Base-by-base conservation (phyloP, 2,888 invertebrate genomes). In the Agonopterix heracliana region DNA sequence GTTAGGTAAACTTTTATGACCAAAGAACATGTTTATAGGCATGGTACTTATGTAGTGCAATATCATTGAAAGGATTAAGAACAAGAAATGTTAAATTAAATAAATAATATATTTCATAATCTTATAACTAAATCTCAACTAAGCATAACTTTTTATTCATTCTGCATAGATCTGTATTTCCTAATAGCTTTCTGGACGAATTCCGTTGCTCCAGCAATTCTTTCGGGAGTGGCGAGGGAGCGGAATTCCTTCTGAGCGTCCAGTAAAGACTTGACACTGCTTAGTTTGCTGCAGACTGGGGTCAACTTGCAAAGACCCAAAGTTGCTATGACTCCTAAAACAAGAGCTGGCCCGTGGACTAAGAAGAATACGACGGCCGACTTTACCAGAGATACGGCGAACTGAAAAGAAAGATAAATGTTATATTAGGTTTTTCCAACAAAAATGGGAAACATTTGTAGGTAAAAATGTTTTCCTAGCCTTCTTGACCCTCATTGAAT, bases 261-360 rank as follows among this genome's bases (percentile, higher is more conserved):
- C 1, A 63, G 47, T 2, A 68, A 41, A 2, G 67, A 63, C 13
- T 83, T 66, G 10, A 84, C 78, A 17, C 69, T 63, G 52, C 89
- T 84, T 1, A 79, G 71, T 50, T 90, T 82, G 13, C 76, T 78
- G 61, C 91, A 92, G 34, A 91, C 52, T 0, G 90, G 83, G 0
- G 92, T 90, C 38, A 90, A 69, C 13, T 89, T 86, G 71, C 91
- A 92, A 1, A 91, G 58, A 1, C 87, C 79, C 1, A 89, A 78
- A 1, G 87, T 89, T 11, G 89, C 68, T 8, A 83, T 54, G 1
- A 81, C 56, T 0, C 74, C 73, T 3, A 68, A 49, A 1, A 65
- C 17, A 0, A 74, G 49, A 1, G 68, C 62, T 11, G 66, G 60
- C 14, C 55, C 51, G 3, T 66, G 67, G 7, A 48, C 51, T 17